These are phyloP conservation scores for Drosophila insularis DNA, from an alignment of 1,140 invertebrate genomes.

Conservation along the genomic window DNA sequence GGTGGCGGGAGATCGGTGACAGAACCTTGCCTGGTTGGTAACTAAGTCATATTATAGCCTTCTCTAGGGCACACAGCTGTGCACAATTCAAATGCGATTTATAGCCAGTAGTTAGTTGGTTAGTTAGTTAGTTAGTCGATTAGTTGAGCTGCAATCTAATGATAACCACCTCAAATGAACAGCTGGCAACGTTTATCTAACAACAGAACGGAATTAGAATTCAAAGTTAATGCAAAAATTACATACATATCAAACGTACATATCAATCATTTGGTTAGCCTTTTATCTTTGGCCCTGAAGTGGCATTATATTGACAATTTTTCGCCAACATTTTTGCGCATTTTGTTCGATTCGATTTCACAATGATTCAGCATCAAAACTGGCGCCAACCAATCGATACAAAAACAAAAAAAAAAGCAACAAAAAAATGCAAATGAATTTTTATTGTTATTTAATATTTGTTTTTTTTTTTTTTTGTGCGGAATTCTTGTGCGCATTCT, in stretches of 20 bases:
- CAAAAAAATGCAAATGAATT: conserved; percentile 41
- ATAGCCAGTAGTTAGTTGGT: conserved; percentile 14
- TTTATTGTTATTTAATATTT: conserved; percentile 24
- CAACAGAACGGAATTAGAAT: conserved; percentile 8
- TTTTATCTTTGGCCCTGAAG: conserved; percentile 13
- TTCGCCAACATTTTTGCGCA: neutral
- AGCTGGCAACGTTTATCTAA: conserved; percentile 65
- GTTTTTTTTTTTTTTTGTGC: conserved; percentile 19
- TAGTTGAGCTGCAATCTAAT: conserved; percentile 27
- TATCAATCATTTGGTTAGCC: conserved; percentile 54
- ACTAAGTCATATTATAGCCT: conserved; percentile 23
- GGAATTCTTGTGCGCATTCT: conserved; percentile 71
- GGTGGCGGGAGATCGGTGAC: neutral
- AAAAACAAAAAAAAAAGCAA: conserved; percentile 27
- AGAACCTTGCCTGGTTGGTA: neutral
- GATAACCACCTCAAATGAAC: conserved; percentile 29
- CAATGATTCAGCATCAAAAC: conserved; percentile 6
- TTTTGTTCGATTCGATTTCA: conserved; percentile 5
- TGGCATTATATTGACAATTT: conserved; percentile 6
- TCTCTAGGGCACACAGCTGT: conserved; percentile 74
- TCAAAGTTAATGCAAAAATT: neutral
- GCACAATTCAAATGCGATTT: conserved; percentile 56
- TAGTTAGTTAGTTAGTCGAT: neutral
- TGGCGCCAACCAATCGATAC: conserved; percentile 36
- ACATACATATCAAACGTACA: conserved; percentile 19